Percentiles rank a stretch among this genome's conserved stretches.
Evolutionary conservation across 2,888 invertebrate genomes (phyloP).

Genomic region (Dolichopus griseipennis): DNA sequence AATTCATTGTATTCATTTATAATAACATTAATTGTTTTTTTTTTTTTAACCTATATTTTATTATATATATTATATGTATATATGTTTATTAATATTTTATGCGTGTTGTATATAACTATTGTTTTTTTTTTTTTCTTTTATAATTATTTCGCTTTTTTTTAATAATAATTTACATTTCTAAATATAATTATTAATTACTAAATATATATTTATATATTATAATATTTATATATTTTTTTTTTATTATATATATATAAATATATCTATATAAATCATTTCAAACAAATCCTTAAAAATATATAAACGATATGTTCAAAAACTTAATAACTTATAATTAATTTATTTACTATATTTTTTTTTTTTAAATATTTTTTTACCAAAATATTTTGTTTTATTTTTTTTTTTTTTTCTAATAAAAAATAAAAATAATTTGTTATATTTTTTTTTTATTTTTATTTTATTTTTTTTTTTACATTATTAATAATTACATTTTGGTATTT

Average conservation of each 20-base stretch:
- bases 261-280: constrained; percentile 5
- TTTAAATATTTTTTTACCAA: background rate
- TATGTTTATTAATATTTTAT: no score
- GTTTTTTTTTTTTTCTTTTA: background rate
- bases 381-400: background rate
- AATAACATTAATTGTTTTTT: no score
- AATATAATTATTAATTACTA: background rate
- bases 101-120: background rate
- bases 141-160: background rate
- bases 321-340: constrained; percentile 19
- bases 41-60: no score
- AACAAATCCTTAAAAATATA: constrained; percentile 19
- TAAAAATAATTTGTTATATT: constrained; percentile 4
- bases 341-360: background rate
- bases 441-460: constrained; percentile 4
- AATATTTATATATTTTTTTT: background rate
- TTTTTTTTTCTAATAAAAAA: background rate
- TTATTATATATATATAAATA: constrained; percentile 2
- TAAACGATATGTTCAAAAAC: constrained; percentile 23
- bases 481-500: constrained; percentile 5
- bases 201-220: background rate
- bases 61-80: no score
- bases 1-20: no score
- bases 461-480: constrained; percentile 11
- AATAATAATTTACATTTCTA: background rate